Evolutionary conservation across 2,113 vertebrate species (phyloP).

Genomic region (Eupsittula cactorum): DNA sequence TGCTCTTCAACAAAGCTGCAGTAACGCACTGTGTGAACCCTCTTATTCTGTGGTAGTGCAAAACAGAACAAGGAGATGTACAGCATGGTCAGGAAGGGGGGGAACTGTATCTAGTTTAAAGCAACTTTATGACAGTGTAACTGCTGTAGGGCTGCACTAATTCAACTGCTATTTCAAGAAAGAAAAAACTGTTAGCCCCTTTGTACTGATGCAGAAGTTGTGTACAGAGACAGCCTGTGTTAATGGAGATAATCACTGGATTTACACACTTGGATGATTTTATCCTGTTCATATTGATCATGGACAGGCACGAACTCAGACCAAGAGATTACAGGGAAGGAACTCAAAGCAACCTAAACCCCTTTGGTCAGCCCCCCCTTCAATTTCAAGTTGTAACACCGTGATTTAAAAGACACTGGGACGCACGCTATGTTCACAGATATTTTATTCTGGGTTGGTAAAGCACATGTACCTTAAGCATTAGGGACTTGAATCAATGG

Average conservation of each 20-base stretch:
- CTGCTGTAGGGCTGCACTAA: background rate
- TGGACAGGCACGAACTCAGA: background rate
- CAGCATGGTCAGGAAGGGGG: background rate
- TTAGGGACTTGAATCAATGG: background rate
- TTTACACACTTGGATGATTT: rapidly evolving
- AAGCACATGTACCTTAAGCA: background rate
- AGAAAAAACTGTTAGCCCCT: background rate
- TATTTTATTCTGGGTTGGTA: background rate
- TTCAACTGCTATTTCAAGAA: background rate
- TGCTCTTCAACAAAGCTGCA: background rate
- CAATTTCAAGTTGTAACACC: background rate
- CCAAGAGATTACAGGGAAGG: background rate
- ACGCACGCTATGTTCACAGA: rapidly evolving
- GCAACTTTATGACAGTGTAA: background rate
- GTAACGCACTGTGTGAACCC: background rate
- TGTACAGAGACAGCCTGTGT: background rate
- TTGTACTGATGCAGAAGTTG: background rate
- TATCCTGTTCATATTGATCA: background rate
- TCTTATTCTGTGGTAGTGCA: background rate
- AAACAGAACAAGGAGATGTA: background rate
- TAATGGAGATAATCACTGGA: background rate
- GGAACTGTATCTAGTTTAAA: background rate
- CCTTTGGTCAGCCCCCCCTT: background rate
- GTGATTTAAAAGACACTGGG: background rate
- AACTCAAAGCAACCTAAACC: background rate